Conservation (phyloP, 1,140 invertebrate species). For the Lepidotrigona ventralis region DNA sequence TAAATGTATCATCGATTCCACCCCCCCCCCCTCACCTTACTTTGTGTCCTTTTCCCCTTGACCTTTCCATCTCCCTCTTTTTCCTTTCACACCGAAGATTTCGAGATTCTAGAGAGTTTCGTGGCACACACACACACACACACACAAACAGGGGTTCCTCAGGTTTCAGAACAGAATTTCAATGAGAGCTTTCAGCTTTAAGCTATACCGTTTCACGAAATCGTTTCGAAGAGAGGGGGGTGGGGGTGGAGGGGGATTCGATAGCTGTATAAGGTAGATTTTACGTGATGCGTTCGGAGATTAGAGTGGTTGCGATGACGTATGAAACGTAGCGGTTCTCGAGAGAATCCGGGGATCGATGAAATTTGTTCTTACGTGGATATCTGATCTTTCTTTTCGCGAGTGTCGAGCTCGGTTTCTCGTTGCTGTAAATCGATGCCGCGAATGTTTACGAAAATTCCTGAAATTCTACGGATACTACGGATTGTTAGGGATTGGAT, state of each 20-base stretch:
- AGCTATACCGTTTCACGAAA: conserved; percentile 1
- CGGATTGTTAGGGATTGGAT: too few relatives aligned
- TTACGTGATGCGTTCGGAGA: background rate
- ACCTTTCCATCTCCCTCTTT: too few relatives aligned
- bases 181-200: background rate
- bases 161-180: background rate
- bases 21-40: too few relatives aligned
- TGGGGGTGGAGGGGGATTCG: background rate
- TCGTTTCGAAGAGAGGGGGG: background rate
- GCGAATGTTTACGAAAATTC: too few relatives aligned
- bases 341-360: background rate
- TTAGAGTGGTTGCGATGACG: background rate
- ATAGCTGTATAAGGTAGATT: background rate
- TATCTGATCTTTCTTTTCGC: too few relatives aligned
- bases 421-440: too few relatives aligned
- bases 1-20: conserved; percentile 60
- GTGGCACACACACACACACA: background rate
- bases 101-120: background rate
- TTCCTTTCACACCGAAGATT: background rate
- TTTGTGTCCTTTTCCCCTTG: too few relatives aligned
- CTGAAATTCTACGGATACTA: too few relatives aligned
- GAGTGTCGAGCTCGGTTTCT: too few relatives aligned
- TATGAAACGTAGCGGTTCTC: background rate
- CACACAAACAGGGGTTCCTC: background rate
- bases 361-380: background rate